phyloP scores from a whole-genome alignment of 2,797 vertebrate species.

The Miopithecus talapoin region DNA sequence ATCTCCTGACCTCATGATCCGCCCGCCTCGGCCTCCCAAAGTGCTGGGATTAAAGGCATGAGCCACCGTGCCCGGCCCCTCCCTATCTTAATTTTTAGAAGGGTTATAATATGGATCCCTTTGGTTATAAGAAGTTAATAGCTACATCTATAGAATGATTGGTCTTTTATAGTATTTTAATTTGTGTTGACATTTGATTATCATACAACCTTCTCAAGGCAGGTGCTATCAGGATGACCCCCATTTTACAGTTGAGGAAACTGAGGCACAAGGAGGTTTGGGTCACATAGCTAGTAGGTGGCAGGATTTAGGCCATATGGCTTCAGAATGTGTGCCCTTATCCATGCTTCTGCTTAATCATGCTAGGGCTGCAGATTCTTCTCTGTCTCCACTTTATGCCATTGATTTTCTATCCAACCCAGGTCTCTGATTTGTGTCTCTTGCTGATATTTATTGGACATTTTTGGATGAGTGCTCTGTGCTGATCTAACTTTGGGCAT shows the following conservation, averaged over 20 bases:
- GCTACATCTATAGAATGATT: fast-evolving
- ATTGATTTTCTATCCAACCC: background rate
- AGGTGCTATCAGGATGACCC: fast-evolving
- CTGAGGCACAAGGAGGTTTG: background rate
- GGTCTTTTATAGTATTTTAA: background rate
- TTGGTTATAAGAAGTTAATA: background rate
- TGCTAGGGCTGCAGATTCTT: background rate
- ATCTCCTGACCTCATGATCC: background rate
- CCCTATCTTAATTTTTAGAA: background rate
- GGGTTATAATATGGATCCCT: too few species aligned
- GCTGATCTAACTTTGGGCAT: background rate
- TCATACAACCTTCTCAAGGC: background rate
- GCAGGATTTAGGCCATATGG: background rate
- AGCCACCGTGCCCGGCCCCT: background rate
- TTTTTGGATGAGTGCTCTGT: background rate
- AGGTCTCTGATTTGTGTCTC: background rate
- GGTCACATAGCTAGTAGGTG: fast-evolving
- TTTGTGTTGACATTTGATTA: background rate
- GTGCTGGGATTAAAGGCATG: background rate
- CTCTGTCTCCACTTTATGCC: background rate
- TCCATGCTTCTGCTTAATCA: fast-evolving
- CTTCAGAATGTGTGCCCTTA: background rate
- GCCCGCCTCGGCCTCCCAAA: background rate
- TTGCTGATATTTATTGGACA: background rate
- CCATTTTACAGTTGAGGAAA: background rate